These are phyloP conservation scores for Artibeus jamaicensis DNA, from an alignment of 2,797 vertebrate genomes.

Conservation along the genomic window DNA sequence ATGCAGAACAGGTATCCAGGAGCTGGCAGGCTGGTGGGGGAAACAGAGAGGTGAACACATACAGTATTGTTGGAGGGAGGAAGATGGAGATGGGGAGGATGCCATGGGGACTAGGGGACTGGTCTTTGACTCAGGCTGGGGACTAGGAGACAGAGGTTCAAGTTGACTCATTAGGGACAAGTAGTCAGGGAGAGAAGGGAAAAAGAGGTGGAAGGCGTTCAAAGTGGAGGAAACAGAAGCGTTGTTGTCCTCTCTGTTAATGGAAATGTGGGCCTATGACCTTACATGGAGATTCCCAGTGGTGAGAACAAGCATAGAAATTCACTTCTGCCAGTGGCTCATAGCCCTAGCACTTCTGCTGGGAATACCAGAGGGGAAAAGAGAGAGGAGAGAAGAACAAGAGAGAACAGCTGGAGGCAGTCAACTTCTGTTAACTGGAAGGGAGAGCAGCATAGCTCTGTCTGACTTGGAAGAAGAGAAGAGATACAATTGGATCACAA, in stretches of 20 bases:
- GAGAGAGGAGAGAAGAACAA: not conserved
- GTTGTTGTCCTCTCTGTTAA: not conserved
- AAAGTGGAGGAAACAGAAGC: not conserved
- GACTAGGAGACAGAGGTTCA: not conserved
- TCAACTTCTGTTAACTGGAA: not conserved
- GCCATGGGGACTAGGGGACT: not conserved
- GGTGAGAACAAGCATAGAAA: not conserved
- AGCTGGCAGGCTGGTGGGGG: not conserved
- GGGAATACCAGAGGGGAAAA: not conserved
- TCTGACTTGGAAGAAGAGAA: not conserved
- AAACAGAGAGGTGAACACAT: not conserved
- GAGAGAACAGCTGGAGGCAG: not conserved
- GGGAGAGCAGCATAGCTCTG: not conserved
- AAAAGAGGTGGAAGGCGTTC: not conserved
- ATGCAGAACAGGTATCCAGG: not conserved
- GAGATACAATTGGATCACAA: not conserved
- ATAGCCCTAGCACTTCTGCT: not conserved
- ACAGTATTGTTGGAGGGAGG: not conserved
- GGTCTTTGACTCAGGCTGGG: not conserved
- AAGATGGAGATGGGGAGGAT: not conserved
- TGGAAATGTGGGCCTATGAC: not conserved
- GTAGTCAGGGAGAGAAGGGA: not conserved
- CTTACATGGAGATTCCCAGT: not conserved
- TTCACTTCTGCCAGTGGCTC: not conserved
- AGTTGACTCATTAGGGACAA: not conserved